phyloP scores from a whole-genome alignment of 2,113 vertebrate species.

The Phaethon lepturus region DNA sequence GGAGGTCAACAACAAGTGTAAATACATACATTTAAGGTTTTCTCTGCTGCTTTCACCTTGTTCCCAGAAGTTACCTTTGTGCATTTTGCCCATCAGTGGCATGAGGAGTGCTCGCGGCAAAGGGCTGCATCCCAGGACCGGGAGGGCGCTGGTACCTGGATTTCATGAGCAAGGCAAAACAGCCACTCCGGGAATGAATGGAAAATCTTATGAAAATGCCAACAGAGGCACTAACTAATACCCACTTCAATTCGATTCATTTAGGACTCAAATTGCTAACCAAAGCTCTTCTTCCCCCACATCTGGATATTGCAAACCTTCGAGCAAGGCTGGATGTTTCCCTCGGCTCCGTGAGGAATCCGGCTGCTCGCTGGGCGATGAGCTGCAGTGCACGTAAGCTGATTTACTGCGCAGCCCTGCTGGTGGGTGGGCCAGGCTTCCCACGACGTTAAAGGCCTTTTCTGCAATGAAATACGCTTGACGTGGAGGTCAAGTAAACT shows the following conservation, averaged over 20 bases:
- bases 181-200: neutral
- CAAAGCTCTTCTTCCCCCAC: neutral
- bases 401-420: neutral
- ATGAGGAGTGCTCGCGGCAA: neutral
- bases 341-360: accelerated
- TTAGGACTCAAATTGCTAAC: neutral
- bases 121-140: neutral
- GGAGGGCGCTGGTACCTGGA: neutral
- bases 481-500: neutral
- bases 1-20: neutral
- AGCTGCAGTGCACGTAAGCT: neutral
- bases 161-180: neutral
- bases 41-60: neutral
- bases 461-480: neutral
- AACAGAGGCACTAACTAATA: neutral
- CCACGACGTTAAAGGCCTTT: neutral
- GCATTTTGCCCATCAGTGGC: neutral
- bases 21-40: neutral
- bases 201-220: neutral
- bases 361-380: neutral
- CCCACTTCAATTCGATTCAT: neutral
- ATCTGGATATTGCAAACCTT: neutral
- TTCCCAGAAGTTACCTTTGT: neutral
- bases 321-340: neutral
- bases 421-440: neutral